Evolutionary conservation across 2,797 vertebrate genomes (phyloP).

Genomic region (Melopsittacus undulatus): DNA sequence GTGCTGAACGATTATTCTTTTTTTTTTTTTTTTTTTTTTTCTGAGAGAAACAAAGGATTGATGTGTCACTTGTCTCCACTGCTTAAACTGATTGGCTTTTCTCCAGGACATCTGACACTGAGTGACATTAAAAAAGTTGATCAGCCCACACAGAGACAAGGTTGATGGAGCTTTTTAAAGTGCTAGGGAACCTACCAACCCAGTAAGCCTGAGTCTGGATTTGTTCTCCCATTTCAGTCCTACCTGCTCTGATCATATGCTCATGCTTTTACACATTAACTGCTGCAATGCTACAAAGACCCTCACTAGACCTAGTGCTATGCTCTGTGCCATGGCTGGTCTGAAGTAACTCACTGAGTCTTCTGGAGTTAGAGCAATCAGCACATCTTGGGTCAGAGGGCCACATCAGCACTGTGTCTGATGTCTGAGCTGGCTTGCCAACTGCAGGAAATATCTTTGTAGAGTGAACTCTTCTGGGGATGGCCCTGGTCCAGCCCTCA

Average conservation of each 20-base stretch:
- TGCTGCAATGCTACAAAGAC: neutral
- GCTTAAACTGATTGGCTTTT: neutral
- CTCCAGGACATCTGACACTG: neutral
- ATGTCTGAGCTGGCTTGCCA: slow-evolving; percentile 7
- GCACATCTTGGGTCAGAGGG: neutral
- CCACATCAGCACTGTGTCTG: slow-evolving; percentile 32
- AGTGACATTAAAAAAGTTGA: neutral
- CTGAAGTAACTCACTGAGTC: neutral
- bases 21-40: neutral
- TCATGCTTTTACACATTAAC: fast-evolving
- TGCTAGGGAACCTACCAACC: neutral
- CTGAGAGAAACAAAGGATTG: neutral
- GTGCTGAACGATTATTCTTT: neutral
- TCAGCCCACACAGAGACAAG: neutral
- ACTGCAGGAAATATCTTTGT: slow-evolving; percentile 48
- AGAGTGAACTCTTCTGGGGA: slow-evolving; percentile 1
- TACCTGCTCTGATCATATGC: neutral
- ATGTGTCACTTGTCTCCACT: neutral
- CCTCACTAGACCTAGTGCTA: neutral
- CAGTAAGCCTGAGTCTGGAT: neutral
- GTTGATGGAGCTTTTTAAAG: neutral
- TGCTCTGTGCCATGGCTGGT: neutral
- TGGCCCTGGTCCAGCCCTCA: slow-evolving; percentile 9
- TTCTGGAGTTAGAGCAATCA: neutral
- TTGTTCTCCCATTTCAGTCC: neutral